Conservation (phyloP, 2,113 vertebrate genomes). For the Seriola dumerili region DNA sequence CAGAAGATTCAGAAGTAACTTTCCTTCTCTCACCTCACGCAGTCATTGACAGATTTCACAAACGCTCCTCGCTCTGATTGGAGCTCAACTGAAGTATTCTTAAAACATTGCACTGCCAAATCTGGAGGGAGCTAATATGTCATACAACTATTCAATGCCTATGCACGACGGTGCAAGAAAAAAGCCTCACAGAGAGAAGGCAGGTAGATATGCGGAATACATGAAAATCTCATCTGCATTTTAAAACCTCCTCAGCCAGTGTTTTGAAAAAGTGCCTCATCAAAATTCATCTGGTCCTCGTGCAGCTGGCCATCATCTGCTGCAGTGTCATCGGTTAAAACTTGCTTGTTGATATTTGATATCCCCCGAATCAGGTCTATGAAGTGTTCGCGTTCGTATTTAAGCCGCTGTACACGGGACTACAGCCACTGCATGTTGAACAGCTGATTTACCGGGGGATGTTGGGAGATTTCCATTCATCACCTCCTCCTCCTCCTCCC, state of each 20-base stretch:
- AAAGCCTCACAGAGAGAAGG: constrained; percentile 9
- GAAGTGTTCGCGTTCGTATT: constrained; percentile 32
- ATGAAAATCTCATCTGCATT: constrained; percentile 10
- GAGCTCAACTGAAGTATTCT: constrained; percentile 13
- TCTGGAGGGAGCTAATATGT: constrained; percentile 34
- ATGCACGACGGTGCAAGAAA: constrained; percentile 20
- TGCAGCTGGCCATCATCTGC: constrained; percentile 45
- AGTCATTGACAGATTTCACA: constrained; percentile 14
- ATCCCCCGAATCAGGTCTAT: constrained; percentile 19
- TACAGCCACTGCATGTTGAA: constrained; percentile 38
- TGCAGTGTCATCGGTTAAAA: constrained; percentile 25
- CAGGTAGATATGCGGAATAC: constrained; percentile 16
- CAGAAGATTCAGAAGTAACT: constrained; percentile 3
- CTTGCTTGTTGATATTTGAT: constrained; percentile 22
- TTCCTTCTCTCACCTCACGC: constrained; percentile 5
- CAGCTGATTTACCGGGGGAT: constrained; percentile 56
- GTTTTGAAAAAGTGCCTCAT: constrained; percentile 25
- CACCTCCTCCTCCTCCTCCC: constrained; percentile 38
- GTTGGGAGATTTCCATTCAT: constrained; percentile 67
- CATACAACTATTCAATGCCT: constrained; percentile 31
- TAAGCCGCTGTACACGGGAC: constrained; percentile 7
- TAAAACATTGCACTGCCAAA: constrained; percentile 22
- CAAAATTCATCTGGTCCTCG: constrained; percentile 24
- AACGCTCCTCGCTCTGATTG: constrained; percentile 23
- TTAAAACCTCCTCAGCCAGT: constrained; percentile 21